phyloP scores from a whole-genome alignment of 2,888 invertebrate species.

The Shargacucullia verbasci region DNA sequence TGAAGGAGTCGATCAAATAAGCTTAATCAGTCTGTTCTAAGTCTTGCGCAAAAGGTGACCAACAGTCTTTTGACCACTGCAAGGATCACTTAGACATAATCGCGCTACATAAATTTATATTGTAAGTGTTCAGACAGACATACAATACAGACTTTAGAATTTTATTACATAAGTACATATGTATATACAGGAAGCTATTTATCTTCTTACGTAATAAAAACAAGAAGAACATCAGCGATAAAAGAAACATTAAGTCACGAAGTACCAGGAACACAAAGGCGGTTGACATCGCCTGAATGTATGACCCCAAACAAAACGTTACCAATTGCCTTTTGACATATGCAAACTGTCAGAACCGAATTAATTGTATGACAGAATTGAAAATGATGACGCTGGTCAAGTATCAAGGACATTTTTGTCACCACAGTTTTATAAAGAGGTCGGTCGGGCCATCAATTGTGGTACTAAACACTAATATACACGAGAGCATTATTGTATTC shows the following conservation, averaged over 20 bases:
- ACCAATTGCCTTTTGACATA: slow-evolving; percentile 64
- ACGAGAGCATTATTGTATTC: slow-evolving; percentile 25
- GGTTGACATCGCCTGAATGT: slow-evolving; percentile 52
- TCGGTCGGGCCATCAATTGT: slow-evolving; percentile 53
- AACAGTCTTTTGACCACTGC: too few relatives aligned
- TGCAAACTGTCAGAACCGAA: slow-evolving; percentile 66
- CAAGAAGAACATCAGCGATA: slow-evolving; percentile 14
- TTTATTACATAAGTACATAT: too few relatives aligned
- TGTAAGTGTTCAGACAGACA: too few relatives aligned
- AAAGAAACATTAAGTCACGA: slow-evolving; percentile 21
- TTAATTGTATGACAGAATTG: slow-evolving; percentile 66
- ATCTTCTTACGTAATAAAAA: too few relatives aligned
- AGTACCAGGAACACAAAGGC: slow-evolving; percentile 50
- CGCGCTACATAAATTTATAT: too few relatives aligned
- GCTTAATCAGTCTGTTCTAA: too few relatives aligned
- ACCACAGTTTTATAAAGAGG: slow-evolving; percentile 45
- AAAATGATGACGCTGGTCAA: slow-evolving; percentile 65
- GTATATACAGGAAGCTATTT: too few relatives aligned
- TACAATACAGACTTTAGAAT: too few relatives aligned
- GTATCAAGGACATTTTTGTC: slow-evolving; percentile 65
- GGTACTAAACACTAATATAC: slow-evolving; percentile 13
- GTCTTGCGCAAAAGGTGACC: too few relatives aligned
- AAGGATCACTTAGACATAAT: too few relatives aligned
- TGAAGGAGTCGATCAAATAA: too few relatives aligned
- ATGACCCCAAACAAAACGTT: slow-evolving; percentile 57